A percentile compares a stretch with the other conserved stretches of the same genome.
phyloP scores from a whole-genome alignment of 2,888 invertebrate species.

The Chydorus sphaericus region DNA sequence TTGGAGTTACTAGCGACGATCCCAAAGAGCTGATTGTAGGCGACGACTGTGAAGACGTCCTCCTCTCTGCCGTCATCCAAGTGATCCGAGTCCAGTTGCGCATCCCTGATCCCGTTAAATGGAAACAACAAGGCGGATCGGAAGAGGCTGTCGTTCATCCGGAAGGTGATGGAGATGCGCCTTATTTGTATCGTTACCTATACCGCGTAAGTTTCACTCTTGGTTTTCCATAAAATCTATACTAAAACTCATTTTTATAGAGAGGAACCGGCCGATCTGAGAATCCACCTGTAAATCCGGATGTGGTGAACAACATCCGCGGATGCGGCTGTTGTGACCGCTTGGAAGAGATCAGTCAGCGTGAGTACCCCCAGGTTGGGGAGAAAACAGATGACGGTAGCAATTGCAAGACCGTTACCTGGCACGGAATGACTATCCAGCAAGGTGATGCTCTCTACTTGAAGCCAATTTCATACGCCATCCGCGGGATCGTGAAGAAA shows the following conservation, averaged over 20 bases:
- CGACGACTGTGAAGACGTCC: constrained; percentile 56
- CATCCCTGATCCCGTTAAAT: constrained; percentile 36
- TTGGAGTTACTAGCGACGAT: constrained; percentile 59
- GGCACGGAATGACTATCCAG: constrained; percentile 35
- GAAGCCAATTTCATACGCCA: constrained; percentile 44
- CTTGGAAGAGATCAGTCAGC: not conserved
- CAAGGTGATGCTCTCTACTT: constrained; percentile 54
- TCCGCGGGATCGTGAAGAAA: constrained; percentile 28
- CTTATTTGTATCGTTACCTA: constrained; percentile 20
- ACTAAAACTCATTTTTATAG: too few species aligned
- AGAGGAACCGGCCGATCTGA: constrained; percentile 30
- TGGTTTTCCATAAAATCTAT: too few species aligned
- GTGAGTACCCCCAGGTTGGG: not conserved
- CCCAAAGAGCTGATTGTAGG: constrained; percentile 56
- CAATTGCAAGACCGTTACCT: constrained; percentile 27
- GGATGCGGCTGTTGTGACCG: not conserved
- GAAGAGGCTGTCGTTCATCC: constrained; percentile 44
- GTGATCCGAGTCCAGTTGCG: constrained; percentile 32
- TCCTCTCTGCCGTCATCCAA: constrained; percentile 32
- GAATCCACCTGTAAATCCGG: constrained; percentile 24
- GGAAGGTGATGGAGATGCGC: constrained; percentile 20
- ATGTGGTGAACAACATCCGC: constrained; percentile 22
- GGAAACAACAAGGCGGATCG: constrained; percentile 48
- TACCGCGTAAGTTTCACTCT: too few species aligned
- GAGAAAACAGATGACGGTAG: constrained; percentile 15